Conservation (phyloP, 2,113 vertebrate species). For the Pogonocichla stellata region DNA sequence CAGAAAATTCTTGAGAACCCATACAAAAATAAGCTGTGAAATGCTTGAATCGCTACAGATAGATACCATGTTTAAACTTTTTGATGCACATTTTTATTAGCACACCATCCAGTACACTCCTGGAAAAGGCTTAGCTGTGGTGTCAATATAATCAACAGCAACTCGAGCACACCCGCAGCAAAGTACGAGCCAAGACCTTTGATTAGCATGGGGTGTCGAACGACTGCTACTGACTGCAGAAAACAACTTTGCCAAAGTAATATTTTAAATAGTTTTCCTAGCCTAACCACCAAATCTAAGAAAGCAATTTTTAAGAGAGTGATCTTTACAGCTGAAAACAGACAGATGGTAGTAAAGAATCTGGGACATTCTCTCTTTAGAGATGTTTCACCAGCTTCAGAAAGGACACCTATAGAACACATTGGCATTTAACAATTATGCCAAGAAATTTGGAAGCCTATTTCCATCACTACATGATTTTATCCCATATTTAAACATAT, state of each 20-base stretch:
- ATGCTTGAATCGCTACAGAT: not conserved
- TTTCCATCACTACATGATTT: not conserved
- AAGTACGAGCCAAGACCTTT: constrained; percentile 61
- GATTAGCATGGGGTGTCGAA: constrained; percentile 58
- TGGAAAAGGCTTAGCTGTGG: not conserved
- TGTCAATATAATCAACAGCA: constrained; percentile 15
- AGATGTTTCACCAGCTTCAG: constrained; percentile 60
- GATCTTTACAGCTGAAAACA: constrained; percentile 66
- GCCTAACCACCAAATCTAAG: constrained; percentile 50
- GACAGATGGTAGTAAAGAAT: constrained; percentile 73
- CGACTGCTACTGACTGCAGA: constrained; percentile 43
- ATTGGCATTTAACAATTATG: constrained; percentile 67
- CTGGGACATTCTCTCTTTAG: constrained; percentile 65
- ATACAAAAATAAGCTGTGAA: not conserved
- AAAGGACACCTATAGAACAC: constrained; percentile 67
- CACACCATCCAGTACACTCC: not conserved
- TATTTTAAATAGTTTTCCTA: constrained; percentile 60
- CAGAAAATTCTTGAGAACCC: not conserved
- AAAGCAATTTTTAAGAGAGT: constrained; percentile 57
- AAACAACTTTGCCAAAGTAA: constrained; percentile 24
- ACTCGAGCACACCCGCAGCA: constrained; percentile 27
- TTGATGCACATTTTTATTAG: constrained; percentile 19
- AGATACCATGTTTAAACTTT: not conserved
- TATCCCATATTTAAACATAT: not conserved
- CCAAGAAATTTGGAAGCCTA: constrained; percentile 53